These are phyloP conservation scores for Lasiurus cinereus DNA, from an alignment of 2,113 vertebrate species.

Conservation along the genomic window DNA sequence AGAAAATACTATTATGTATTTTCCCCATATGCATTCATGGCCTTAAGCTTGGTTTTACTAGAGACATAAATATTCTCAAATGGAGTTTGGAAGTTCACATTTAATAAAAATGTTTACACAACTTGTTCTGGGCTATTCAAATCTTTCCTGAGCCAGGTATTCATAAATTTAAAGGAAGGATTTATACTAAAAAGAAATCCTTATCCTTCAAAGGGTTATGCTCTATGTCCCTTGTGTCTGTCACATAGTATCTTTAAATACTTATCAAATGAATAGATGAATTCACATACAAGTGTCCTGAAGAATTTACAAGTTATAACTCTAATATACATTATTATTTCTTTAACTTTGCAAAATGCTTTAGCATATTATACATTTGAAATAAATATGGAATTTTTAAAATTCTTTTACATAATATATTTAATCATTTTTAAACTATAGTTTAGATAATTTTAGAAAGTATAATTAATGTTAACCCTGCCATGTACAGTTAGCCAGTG, in stretches of 20 bases:
- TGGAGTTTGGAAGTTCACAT: neutral
- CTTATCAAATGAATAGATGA: neutral
- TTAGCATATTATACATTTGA: neutral
- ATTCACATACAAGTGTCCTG: neutral
- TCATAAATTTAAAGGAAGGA: neutral
- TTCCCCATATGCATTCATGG: neutral
- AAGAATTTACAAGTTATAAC: neutral
- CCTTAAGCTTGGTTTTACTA: neutral
- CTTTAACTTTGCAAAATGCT: neutral
- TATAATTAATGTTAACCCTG: neutral
- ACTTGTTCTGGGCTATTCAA: neutral
- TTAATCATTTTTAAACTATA: neutral
- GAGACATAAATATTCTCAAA: neutral
- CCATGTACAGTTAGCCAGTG: neutral
- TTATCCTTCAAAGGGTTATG: neutral
- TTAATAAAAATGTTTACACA: neutral
- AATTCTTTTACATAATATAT: neutral
- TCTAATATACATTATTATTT: neutral
- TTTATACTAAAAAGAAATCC: neutral
- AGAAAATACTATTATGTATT: neutral
- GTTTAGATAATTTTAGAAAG: conserved; percentile 46
- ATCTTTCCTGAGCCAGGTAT: neutral
- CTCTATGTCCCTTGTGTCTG: neutral
- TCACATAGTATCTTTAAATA: neutral
- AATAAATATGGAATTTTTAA: neutral